These are phyloP conservation scores for Teinopalpus imperialis DNA, from an alignment of 2,888 invertebrate genomes.

Conservation along the genomic window DNA sequence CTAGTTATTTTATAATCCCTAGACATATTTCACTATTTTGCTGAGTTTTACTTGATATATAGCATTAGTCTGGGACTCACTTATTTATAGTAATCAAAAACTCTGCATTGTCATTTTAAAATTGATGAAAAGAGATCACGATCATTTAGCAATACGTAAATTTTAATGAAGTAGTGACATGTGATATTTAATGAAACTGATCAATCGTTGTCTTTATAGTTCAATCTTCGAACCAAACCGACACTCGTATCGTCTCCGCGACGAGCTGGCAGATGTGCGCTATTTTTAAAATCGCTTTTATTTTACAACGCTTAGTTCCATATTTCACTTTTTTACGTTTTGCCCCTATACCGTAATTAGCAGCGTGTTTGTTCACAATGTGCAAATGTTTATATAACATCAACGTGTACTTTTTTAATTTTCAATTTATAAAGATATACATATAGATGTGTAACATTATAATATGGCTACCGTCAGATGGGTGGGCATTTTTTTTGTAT, in stretches of 20 bases:
- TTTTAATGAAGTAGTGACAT: no score
- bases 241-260: conserved; percentile 29
- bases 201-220: background rate
- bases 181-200: background rate
- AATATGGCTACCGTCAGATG: background rate
- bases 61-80: no score
- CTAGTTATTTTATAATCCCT: no score
- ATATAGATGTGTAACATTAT: background rate
- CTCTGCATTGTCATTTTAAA: no score
- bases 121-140: no score
- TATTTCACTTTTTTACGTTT: conserved; percentile 21
- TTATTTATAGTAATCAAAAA: no score
- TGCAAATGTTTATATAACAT: conserved; percentile 21
- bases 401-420: background rate
- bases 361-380: conserved; percentile 20
- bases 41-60: no score
- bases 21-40: no score
- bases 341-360: conserved; percentile 22
- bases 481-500: conserved; percentile 10
- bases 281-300: conserved; percentile 31
- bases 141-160: no score
- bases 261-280: conserved; percentile 28
- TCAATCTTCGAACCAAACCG: conserved; percentile 23
- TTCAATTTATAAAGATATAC: background rate
- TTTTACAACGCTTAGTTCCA: conserved; percentile 19